Evolutionary conservation across 2,888 invertebrate species (phyloP).

Genomic region (Hypercompe scribonia): DNA sequence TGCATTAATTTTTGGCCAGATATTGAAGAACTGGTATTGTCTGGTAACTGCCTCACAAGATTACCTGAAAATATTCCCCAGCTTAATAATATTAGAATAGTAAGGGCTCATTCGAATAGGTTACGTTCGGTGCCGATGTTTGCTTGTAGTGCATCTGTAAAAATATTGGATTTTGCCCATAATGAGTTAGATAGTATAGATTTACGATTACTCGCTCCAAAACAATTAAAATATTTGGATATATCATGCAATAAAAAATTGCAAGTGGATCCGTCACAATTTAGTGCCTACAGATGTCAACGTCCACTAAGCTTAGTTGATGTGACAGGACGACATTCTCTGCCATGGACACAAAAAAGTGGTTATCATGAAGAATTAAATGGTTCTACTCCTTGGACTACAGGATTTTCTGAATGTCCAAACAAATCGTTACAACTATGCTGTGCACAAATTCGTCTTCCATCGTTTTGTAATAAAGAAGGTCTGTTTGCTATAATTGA

Average conservation of each 20-base stretch:
- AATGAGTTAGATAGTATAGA: conserved; percentile 94
- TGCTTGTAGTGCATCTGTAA: conserved; percentile 90
- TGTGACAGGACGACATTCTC: conserved; percentile 92
- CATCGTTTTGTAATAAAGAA: conserved; percentile 92
- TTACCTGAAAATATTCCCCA: conserved; percentile 92
- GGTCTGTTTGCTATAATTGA: conserved; percentile 94
- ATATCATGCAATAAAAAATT: conserved; percentile 93
- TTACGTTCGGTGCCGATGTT: conserved; percentile 91
- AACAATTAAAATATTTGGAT: conserved; percentile 94
- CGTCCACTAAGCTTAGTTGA: conserved; percentile 94
- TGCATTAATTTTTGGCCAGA: conserved; percentile 92
- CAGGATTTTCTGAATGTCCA: conserved; percentile 95
- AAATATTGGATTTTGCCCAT: conserved; percentile 94
- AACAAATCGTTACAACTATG: conserved; percentile 91
- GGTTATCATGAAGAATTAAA: conserved; percentile 85
- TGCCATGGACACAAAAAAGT: conserved; percentile 86
- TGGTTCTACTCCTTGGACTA: conserved; percentile 90
- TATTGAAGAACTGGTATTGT: conserved; percentile 93
- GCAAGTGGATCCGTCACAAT: conserved; percentile 93
- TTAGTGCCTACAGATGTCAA: conserved; percentile 92
- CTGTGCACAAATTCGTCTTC: conserved; percentile 92
- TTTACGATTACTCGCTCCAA: conserved; percentile 91
- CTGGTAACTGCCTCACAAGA: conserved; percentile 92
- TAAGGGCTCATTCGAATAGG: conserved; percentile 94
- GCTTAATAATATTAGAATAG: conserved; percentile 89